phyloP scores from a whole-genome alignment of 2,888 invertebrate genomes.

The Eumerus sabulonum region DNA sequence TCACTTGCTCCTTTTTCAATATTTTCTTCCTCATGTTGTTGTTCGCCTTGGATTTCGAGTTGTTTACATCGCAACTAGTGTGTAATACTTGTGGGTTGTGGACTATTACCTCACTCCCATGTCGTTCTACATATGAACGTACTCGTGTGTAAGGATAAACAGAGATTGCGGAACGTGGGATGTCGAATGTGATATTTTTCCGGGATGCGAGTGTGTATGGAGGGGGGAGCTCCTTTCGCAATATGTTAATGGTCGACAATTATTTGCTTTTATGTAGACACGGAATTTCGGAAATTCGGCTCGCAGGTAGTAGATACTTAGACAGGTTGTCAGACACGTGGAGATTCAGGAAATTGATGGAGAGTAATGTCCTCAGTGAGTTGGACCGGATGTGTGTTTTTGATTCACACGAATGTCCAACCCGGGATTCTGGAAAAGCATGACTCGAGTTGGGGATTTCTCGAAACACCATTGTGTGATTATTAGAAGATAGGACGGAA shows the following conservation, averaged over 20 bases:
- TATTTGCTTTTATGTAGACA: slow-evolving; percentile 56
- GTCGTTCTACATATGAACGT: background rate
- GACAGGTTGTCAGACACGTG: slow-evolving; percentile 60
- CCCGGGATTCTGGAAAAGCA: too few relatives aligned
- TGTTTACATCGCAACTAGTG: slow-evolving; percentile 68
- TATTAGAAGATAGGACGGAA: slow-evolving; percentile 46
- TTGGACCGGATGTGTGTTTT: slow-evolving; percentile 56
- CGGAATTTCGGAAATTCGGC: slow-evolving; percentile 1
- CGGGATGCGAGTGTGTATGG: background rate
- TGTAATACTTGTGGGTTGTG: slow-evolving; percentile 28
- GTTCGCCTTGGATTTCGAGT: background rate
- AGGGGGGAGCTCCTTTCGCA: slow-evolving; percentile 27
- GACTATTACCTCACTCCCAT: slow-evolving; percentile 1
- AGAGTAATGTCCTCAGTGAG: slow-evolving; percentile 53
- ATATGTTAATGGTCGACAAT: slow-evolving; percentile 67
- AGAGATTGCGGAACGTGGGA: slow-evolving; percentile 52
- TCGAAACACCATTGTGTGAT: slow-evolving; percentile 5
- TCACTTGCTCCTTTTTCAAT: slow-evolving; percentile 42
- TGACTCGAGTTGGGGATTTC: background rate
- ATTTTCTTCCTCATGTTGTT: slow-evolving; percentile 11
- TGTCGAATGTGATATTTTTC: slow-evolving; percentile 52
- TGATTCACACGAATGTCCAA: slow-evolving; percentile 14
- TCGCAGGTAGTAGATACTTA: slow-evolving; percentile 32
- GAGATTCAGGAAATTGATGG: slow-evolving; percentile 58
- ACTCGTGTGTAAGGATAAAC: slow-evolving; percentile 19